A percentile compares a stretch with the other conserved stretches of the same genome.
Evolutionary conservation across 2,797 vertebrate species (phyloP).

Genomic region (Meda fulgida): DNA sequence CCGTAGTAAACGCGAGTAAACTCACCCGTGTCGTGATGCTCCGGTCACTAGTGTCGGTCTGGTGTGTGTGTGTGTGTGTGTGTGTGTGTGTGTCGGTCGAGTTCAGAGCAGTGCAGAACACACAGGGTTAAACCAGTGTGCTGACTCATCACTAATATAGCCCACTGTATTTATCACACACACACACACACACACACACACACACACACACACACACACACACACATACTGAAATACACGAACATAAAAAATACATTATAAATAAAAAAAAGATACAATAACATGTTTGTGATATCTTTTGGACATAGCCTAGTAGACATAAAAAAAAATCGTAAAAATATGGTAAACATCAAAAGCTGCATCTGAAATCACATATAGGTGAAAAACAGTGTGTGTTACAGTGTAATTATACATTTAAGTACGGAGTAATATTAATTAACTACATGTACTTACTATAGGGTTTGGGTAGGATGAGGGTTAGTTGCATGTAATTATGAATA

Average conservation of each 20-base stretch:
- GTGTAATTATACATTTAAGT: no score
- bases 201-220: background rate
- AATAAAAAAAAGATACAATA: background rate
- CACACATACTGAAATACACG: background rate
- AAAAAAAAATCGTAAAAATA: background rate
- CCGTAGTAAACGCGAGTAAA: background rate
- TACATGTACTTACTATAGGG: no score
- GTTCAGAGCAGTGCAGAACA: background rate
- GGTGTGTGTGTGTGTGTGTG: background rate
- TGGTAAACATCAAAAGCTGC: background rate
- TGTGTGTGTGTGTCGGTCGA: background rate
- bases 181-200: background rate
- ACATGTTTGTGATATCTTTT: background rate
- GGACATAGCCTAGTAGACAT: background rate
- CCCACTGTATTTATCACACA: background rate
- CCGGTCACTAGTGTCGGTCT: constrained; percentile 3
- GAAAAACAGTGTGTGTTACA: background rate
- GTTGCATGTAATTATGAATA: no score
- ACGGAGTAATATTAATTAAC: no score
- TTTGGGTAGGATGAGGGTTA: no score
- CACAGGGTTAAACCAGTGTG: constrained; percentile 15
- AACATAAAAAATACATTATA: background rate
- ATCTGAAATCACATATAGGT: background rate
- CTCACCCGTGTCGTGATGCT: constrained; percentile 27
- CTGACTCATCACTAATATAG: constrained; percentile 33